Base-by-base conservation (phyloP, 2,113 vertebrate species). In the Odocoileus hemionus region DNA sequence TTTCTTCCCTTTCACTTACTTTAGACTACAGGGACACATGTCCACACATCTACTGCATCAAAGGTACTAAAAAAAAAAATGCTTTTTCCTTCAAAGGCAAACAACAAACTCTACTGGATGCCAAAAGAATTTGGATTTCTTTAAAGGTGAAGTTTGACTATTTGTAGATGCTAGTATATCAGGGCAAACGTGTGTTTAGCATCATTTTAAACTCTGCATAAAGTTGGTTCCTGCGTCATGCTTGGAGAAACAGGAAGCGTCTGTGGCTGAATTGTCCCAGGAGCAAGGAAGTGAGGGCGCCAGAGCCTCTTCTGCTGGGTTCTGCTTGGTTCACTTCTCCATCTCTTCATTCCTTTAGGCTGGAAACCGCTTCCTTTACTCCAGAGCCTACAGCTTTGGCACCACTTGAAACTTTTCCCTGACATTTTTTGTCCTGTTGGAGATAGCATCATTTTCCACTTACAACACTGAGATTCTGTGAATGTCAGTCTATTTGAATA, bases 391-490 rank as follows among this genome's bases (percentile, higher is more conserved):
- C 1, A 15, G 43, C 6, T 36, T 45, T 30, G 45, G 33, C 5
- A 1, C 36, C 14, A 4, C 87, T 70, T 17, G 36, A 83, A 30
- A 14, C 9, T 14, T 64, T 45, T 21, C 45, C 10, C 67, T 54
- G 58, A 5, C 36, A 15, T 10, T 15, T 13, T 78, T 52, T 23
- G 74, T 74, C 21, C 43, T 87, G 93, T 80, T 25, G 25, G 76
- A 95, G 55, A 26, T 0, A 80, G 50, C 64, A 80, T 52, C 76
- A 12, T 76, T 89, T 94, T n/a, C 61, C n/a, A 61, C 19, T 70
- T 15, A 54, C 14, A 95, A 97, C 88, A 94, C 30, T 36, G 52
- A 78, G 52, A 58, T 58, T 97, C 5, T 47, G 23, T 89, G 84
- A 82, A 50, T 86, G 86, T n/a, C 64, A 9, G 58, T 33, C 70